Conservation (phyloP, 2,888 invertebrate species). For the Phoenoteleia sp. region DNA sequence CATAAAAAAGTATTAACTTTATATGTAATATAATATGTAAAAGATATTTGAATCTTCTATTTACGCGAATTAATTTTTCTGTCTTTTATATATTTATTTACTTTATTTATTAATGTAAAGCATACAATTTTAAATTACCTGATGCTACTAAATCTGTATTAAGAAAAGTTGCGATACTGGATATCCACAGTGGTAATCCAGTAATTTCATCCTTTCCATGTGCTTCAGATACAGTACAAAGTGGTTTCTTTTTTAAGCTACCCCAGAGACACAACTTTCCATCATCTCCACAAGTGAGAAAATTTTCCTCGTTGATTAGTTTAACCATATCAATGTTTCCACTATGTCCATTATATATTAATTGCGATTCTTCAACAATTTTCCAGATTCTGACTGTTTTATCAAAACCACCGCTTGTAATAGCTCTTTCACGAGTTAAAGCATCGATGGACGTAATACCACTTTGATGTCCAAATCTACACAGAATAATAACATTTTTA, state of each 20-base stretch:
- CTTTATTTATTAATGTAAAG: background rate
- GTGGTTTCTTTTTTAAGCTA: slow-evolving; percentile 94
- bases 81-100: background rate
- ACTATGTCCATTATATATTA: slow-evolving; percentile 95
- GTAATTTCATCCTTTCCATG: slow-evolving; percentile 90
- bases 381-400: slow-evolving; percentile 97
- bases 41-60: no score
- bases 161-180: slow-evolving; percentile 92
- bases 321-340: slow-evolving; percentile 96
- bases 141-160: slow-evolving; percentile 97
- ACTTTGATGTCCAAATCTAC: slow-evolving; percentile 95
- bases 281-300: slow-evolving; percentile 97
- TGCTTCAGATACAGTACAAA: slow-evolving; percentile 90
- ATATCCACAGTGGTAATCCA: slow-evolving; percentile 94
- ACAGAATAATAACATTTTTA: no score
- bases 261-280: slow-evolving; percentile 96
- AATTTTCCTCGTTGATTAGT: slow-evolving; percentile 97
- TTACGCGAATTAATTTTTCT: slow-evolving; percentile 45
- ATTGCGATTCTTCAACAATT: slow-evolving; percentile 98
- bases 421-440: slow-evolving; percentile 93
- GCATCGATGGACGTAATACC: slow-evolving; percentile 96
- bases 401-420: slow-evolving; percentile 97
- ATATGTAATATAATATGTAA: no score
- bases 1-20: no score
- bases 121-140: slow-evolving; percentile 86